These are phyloP conservation scores for Sebastes cheni DNA, from an alignment of 2,797 vertebrate genomes.

Conservation along the genomic window DNA sequence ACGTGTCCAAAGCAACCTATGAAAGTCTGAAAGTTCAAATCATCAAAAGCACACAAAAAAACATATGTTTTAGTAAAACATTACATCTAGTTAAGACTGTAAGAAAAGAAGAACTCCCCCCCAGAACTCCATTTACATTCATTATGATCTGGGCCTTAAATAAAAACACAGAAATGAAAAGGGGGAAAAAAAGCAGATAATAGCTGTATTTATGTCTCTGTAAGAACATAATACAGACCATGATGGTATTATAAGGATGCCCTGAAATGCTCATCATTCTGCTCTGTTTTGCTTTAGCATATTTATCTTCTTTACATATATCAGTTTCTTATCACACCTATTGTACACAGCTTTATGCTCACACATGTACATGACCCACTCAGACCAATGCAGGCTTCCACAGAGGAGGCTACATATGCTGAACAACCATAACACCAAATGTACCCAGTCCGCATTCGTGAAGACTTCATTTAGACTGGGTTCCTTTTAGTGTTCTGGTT, in stretches of 20 bases:
- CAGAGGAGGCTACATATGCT: constrained; percentile 68
- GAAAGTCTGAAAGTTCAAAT: constrained; percentile 56
- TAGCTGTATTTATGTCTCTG: constrained; percentile 40
- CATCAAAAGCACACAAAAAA: constrained; percentile 55
- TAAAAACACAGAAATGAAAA: constrained; percentile 34
- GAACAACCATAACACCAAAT: constrained; percentile 35
- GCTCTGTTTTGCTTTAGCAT: constrained; percentile 77
- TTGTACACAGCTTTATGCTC: constrained; percentile 78
- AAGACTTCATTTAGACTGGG: not conserved
- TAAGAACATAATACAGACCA: constrained; percentile 44
- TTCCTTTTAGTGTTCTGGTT: constrained; percentile 32
- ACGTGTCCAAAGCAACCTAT: constrained; percentile 40
- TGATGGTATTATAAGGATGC: constrained; percentile 57
- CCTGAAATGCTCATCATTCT: constrained; percentile 78
- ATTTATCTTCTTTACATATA: constrained; percentile 73
- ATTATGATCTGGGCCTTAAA: constrained; percentile 62
- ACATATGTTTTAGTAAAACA: constrained; percentile 62
- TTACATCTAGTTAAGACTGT: constrained; percentile 57
- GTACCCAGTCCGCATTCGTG: not conserved
- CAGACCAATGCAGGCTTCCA: constrained; percentile 66
- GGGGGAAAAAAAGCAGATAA: constrained; percentile 41
- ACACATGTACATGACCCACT: constrained; percentile 71
- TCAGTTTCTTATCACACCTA: constrained; percentile 74
- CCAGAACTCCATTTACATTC: constrained; percentile 74
- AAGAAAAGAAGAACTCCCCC: constrained; percentile 54